Evolutionary conservation across 2,888 invertebrate species (phyloP), one percentile per base, ranked within the genome.

Genomic region (Pharmacophagus antenor): DNA sequence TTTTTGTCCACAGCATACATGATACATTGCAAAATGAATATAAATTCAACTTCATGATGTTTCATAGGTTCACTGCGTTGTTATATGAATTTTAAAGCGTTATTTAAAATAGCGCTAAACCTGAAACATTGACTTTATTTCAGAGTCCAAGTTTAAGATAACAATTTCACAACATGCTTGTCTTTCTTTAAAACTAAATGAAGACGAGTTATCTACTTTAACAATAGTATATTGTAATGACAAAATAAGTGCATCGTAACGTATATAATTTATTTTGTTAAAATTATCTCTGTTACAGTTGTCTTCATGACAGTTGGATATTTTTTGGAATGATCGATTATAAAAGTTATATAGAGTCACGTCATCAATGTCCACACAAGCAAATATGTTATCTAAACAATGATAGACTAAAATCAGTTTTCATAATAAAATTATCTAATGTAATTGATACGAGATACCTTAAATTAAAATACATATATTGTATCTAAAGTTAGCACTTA

Each of bases 61-160:
- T n/a, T n/a, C n/a, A n/a, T n/a, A n/a, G n/a, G n/a, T n/a, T n/a
- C n/a, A n/a, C n/a, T n/a, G n/a, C n/a, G n/a, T n/a, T n/a, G n/a
- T n/a, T n/a, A n/a, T 10, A 3, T 31, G 12, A 8, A 31, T 3
- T 31, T 31, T 31, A 80, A 80, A 79, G 72, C 66, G 73, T 58
- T 59, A 69, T 70, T 70, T 73, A 73, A 74, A 80, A 76, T 73
- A 64, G 69, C 69, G 72, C 71, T 74, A 77, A 79, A 77, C 79
- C 71, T 76, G n/a, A 70, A 74, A 67, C 76, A 70, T 74, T 80
- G 79, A 77, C 82, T 80, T 80, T 80, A 70, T 76, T 80, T 73
- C 61, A 55, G 62, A 62, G 61, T 63, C 23, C 17, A 22, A 56
- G 20, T 44, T 48, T 56, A 22, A 37, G 48, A 41, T 23, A 23